Base-by-base conservation (phyloP, 2,888 invertebrate genomes). In the Pollenia labialis region DNA sequence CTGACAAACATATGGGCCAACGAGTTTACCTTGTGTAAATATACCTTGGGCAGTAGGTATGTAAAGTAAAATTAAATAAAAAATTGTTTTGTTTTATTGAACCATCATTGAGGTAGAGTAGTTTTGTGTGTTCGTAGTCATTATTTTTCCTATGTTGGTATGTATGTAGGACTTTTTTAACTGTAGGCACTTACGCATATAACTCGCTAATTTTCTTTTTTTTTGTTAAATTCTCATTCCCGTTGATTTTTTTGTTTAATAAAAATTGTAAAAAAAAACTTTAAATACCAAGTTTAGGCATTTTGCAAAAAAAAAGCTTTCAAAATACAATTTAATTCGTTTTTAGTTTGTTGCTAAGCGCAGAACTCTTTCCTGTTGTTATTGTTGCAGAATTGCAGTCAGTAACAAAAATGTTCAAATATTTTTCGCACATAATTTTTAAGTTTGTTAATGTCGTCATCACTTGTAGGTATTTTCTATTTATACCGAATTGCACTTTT, bases 321-420 rank as follows among this genome's bases (percentile, higher is more conserved):
- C 32, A 32, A 60, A 52, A 23, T 48, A 76, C 40, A 74, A 74
- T 84, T 77, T 54, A 71, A 72, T 77, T 60, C 76, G 42, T 46
- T 64, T 72, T 56, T 9, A 50, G 40, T 77, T 81, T 81, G 85
- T 85, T 85, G 81, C 85, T 85, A 81, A 74, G 77, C 56, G 80
- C 80, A 60, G 58, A 18, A 58, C 40, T n/a, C 11, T 48, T 56
- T 32, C 66, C 46, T 76, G 40, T 77, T 52, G 75, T 48, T 60
- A 18, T 52, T 80, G 46, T 44, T 80, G 68, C 46, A 85, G 46
- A 69, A 18, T 11, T 50, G 46, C 85, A 62, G 50, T 60, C 8
- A 68, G 46, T n/a, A 54, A 79, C 23, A 75, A 48, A 64, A 60
- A 60, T 54, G 46, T 75, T 81, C 60, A 81, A 32, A 66, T 42